A percentile compares a stretch with the other conserved stretches of the same genome.
Evolutionary conservation across 2,797 vertebrate species (phyloP).

Genomic region (Galaxias olidus): DNA sequence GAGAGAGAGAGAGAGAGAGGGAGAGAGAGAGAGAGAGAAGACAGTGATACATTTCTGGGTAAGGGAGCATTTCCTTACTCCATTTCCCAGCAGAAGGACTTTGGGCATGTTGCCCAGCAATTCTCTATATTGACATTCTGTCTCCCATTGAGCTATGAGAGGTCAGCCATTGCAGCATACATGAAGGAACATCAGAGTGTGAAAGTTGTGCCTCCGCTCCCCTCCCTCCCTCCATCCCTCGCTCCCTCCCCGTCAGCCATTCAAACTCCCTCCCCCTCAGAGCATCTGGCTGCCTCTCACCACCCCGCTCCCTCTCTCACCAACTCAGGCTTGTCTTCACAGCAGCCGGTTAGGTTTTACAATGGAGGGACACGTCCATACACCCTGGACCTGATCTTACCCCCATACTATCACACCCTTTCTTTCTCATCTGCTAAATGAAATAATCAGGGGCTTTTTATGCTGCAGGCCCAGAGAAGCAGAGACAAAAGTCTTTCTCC

Average conservation of each 20-base stretch:
- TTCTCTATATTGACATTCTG: constrained; percentile 25
- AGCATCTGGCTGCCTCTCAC: neutral
- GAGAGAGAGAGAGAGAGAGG: neutral
- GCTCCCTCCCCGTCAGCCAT: constrained; percentile 3
- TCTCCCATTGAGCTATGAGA: constrained; percentile 28
- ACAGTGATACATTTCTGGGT: neutral
- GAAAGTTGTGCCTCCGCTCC: constrained; percentile 5
- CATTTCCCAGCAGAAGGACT: neutral
- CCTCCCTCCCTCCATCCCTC: constrained; percentile 1
- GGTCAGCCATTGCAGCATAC: constrained; percentile 24
- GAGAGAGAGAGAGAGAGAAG: neutral
- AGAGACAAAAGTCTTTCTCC: constrained; percentile 50
- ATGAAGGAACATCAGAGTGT: constrained; percentile 12
- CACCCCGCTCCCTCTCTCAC: neutral
- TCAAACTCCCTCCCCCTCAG: neutral
- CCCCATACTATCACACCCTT: constrained; percentile 14
- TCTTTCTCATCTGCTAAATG: constrained; percentile 34
- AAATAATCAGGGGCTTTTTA: constrained; percentile 58
- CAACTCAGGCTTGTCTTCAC: neutral
- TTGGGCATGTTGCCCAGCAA: constrained; percentile 11
- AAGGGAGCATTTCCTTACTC: neutral
- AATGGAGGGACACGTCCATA: neutral
- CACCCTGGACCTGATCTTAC: constrained; percentile 24
- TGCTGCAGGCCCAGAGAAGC: constrained; percentile 40
- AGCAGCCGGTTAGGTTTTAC: neutral